Evolutionary conservation across 2,888 invertebrate genomes (phyloP), one percentile per base, ranked within the genome.

Genomic region (Hecatera dysodea): DNA sequence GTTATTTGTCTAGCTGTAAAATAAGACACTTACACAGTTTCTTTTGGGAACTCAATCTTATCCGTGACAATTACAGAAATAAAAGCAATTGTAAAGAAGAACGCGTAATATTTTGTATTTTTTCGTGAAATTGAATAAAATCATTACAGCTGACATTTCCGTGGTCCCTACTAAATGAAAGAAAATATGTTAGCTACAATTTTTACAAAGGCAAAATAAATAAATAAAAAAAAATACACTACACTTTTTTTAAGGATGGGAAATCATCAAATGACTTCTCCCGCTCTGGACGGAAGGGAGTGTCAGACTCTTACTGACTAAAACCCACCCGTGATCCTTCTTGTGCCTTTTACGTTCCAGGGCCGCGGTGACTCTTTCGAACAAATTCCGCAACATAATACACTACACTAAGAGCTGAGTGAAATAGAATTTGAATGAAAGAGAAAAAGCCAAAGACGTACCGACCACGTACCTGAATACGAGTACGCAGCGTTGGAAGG

Each of bases 131-230:
- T 42, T 39, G 1, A 17, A 44, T 57, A 24, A 36, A 50, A 42
- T 73, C 3, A 12, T 22, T 5, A 33, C 6, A 61, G 42, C 19
- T 55, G 46, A 42, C 12, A 53, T 59, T 67, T 60, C 5, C 2
- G 29, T 22, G 4, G 46, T 39, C 9, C 39, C 15, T 17, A 15
- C 9, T 72, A 4, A 56, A 36, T 42, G 17, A 36, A 22, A 22
- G 22, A 46, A 52, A 71, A 73, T 1, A 56, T 64, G 27, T 56
- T 42, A n/a, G 2, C n/a, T 55, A 36, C 15, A 65, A 33, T 52
- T 29, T 29, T 29, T 22, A 22, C 29, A 52, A 24, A 39, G 2
- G 2, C 11, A 19, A 3, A 50, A 67, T 46, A 36, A 63, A 33
- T n/a, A n/a, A n/a, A n/a, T n/a, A n/a, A n/a, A n/a, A n/a, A n/a